Percentiles rank a stretch among this genome's conserved stretches.
Evolutionary conservation across 2,113 vertebrate species (phyloP).

Genomic region (Myocastor coypus): DNA sequence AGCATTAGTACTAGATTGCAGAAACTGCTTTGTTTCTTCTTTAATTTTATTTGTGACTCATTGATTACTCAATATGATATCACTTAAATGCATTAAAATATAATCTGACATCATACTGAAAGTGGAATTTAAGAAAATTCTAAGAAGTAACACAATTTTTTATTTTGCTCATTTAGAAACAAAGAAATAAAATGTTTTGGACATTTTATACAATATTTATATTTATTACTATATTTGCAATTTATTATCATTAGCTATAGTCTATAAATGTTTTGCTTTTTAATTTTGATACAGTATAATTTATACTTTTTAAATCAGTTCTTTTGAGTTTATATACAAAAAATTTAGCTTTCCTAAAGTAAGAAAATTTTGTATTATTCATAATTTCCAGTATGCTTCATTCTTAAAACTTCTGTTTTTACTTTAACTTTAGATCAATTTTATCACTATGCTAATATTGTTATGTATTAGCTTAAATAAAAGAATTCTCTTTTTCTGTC

Average conservation of each 20-base stretch:
- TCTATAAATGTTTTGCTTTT: not conserved
- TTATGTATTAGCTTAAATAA: not conserved
- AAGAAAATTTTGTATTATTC: not conserved
- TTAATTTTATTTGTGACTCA: not conserved
- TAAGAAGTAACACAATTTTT: not conserved
- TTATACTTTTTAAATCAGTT: not conserved
- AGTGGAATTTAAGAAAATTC: not conserved
- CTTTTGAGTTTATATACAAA: too few species aligned
- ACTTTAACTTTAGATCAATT: not conserved
- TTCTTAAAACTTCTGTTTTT: not conserved
- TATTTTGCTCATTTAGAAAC: not conserved
- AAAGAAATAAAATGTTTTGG: not conserved
- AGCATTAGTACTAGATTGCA: not conserved
- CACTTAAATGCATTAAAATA: conserved; percentile 17
- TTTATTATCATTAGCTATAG: not conserved
- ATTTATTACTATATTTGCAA: not conserved
- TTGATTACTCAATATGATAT: not conserved
- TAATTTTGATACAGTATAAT: not conserved
- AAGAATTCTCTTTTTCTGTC: not conserved
- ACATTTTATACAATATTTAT: not conserved
- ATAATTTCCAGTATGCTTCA: not conserved
- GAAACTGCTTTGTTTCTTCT: not conserved
- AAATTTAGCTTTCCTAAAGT: too few species aligned
- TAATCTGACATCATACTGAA: not conserved
- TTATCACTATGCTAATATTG: not conserved